Percentiles rank a stretch among this genome's conserved stretches.
phyloP scores from a whole-genome alignment of 1,140 invertebrate genomes.

The Conus betulinus region DNA sequence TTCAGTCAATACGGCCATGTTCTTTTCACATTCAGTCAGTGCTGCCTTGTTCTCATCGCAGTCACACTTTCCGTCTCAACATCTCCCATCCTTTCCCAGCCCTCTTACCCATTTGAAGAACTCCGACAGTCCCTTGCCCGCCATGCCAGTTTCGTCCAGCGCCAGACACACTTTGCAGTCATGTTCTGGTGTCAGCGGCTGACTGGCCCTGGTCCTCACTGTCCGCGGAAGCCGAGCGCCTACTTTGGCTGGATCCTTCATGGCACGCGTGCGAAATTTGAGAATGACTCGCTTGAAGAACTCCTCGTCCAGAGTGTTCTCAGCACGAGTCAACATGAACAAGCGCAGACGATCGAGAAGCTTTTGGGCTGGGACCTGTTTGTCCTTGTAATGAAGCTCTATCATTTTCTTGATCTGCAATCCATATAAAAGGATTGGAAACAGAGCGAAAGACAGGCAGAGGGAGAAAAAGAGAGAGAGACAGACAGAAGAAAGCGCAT shows the following conservation, averaged over 20 bases:
- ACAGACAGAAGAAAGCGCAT: no score
- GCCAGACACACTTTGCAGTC: slow-evolving; percentile 16
- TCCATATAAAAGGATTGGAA: no score
- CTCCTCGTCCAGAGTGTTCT: neutral
- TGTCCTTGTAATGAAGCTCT: neutral
- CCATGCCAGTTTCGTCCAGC: slow-evolving; percentile 24
- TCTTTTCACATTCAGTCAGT: no score
- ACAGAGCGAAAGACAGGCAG: no score
- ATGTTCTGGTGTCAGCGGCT: neutral
- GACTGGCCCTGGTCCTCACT: neutral
- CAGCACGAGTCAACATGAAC: neutral
- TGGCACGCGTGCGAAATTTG: neutral
- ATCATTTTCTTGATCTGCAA: slow-evolving; percentile 6
- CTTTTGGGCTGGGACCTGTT: neutral
- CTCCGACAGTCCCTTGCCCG: neutral
- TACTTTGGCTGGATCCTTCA: no score
- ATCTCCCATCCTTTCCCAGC: no score
- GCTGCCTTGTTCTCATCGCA: no score
- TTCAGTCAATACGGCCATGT: no score
- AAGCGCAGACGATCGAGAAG: neutral
- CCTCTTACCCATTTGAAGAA: neutral
- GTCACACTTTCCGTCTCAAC: no score
- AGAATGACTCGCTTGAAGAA: neutral
- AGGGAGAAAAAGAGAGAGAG: no score
- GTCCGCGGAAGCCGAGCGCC: no score